These are phyloP conservation scores for Cossypha niveicapilla DNA, from an alignment of 2,797 vertebrate species.

Conservation along the genomic window DNA sequence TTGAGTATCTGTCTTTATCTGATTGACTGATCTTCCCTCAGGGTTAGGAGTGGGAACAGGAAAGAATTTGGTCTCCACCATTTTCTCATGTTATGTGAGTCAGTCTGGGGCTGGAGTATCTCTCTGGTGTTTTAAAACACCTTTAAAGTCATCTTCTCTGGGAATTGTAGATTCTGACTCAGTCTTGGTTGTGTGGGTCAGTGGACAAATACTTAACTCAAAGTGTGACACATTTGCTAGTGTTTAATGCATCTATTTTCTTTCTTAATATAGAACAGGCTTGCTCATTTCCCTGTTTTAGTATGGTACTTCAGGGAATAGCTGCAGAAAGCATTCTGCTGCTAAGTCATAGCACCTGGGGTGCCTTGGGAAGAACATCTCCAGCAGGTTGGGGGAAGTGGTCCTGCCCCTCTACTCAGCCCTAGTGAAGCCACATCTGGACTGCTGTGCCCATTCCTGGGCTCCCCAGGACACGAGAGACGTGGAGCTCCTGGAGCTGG, in stretches of 20 bases:
- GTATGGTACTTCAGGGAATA: neutral
- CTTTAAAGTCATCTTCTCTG: neutral
- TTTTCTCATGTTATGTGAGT: accelerated
- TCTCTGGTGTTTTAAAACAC: neutral
- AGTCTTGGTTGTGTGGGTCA: neutral
- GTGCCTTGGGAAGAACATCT: neutral
- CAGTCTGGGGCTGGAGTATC: neutral
- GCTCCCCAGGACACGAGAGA: neutral
- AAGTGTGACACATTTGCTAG: neutral
- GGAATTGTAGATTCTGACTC: neutral
- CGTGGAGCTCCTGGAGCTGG: neutral
- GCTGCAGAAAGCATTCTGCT: neutral
- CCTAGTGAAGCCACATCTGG: neutral
- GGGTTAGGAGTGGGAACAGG: neutral
- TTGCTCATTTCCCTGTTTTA: neutral
- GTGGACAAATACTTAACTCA: neutral
- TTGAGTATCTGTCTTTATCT: neutral
- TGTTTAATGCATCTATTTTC: neutral
- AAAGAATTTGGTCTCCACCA: neutral
- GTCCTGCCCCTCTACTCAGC: neutral
- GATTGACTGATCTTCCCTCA: neutral
- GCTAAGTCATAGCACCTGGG: neutral
- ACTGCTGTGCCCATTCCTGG: neutral
- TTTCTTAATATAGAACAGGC: neutral
- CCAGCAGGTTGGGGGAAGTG: neutral